Conservation (phyloP, 2,888 invertebrate genomes). For the Sphaeridia pumilis region DNA sequence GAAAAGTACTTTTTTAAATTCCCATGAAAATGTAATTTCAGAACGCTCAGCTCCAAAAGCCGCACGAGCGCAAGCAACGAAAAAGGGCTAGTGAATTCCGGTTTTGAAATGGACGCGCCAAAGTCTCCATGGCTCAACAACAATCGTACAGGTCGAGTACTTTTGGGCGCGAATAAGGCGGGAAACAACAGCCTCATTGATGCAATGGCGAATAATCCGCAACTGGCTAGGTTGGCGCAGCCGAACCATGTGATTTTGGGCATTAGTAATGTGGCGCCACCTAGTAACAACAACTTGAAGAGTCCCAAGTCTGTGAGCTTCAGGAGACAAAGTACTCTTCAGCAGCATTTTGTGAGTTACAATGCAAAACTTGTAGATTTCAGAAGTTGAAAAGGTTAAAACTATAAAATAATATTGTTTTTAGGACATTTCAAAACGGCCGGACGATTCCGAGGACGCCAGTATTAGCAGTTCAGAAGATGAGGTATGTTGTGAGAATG, state of each 20-base stretch:
- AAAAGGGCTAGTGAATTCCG: conserved; percentile 55
- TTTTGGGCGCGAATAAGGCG: too few relatives aligned
- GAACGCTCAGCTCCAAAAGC: background rate
- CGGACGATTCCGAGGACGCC: conserved; percentile 12
- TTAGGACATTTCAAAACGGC: conserved; percentile 11
- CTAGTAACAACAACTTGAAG: conserved; percentile 19
- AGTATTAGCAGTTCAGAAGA: conserved; percentile 6
- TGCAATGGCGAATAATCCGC: conserved; percentile 50
- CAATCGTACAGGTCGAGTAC: conserved; percentile 1
- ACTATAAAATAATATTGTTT: background rate
- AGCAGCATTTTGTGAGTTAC: conserved; percentile 11
- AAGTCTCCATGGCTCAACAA: conserved; percentile 42
- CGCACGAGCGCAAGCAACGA: conserved; percentile 38
- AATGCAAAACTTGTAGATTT: background rate
- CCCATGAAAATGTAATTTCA: background rate
- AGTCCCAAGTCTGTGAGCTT: conserved; percentile 37
- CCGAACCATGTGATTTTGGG: conserved; percentile 16
- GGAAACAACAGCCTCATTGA: conserved; percentile 37
- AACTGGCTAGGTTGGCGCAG: conserved; percentile 42
- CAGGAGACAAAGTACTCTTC: conserved; percentile 34
- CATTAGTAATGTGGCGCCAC: background rate
- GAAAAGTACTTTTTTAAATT: background rate
- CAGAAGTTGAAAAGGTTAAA: background rate
- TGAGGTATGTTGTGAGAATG: background rate
- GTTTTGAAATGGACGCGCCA: conserved; percentile 54